Base-by-base conservation (phyloP, 2,113 vertebrate species). In the Sterna hirundo region DNA sequence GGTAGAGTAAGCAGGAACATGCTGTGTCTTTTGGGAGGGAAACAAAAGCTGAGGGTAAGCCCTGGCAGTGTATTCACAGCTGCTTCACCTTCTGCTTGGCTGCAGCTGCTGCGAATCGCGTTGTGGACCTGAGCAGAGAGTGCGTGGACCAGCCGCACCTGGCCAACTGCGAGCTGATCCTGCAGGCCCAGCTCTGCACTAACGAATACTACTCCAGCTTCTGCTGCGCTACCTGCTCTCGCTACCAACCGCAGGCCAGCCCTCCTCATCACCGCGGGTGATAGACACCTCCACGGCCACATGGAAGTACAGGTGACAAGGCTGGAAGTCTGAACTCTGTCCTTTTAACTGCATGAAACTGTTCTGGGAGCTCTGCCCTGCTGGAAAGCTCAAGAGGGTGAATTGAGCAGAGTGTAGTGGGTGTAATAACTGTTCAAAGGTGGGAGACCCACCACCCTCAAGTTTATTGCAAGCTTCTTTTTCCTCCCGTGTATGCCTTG, bases 151-250 rank as follows among this genome's bases (percentile, higher is more conserved):
- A 99, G 93, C 98, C 99, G 0, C 99, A 99, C 30, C 98, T 99
- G 2, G 99, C 99, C 94, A 99, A 99, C 97, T 99, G 99, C 57
- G 97, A 98, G 29, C 97, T 99, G 95, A 99, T 99, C 38, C 97
- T 99, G 58, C 98, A 98, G 92, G 99, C 99, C 77, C 99, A 98
- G 42, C 98, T 99, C 49, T 99, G 99, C 96, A 83, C 96, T 66
- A 99, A 99, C 9, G 97, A 98, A 5, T 99, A 99, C 90, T 99
- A 99, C 86, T 98, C 98, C 95, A 99, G 99, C 87, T 99, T 99
- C 98, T 99, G 99, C 98, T 99, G 99, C 0, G 98, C 99, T 86
- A 99, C 99, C 98, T 99, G 99, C 6, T 95, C 98, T 84, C 97
- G 95, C 23, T 94, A 98, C 27, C 96, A 51, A 11, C 82, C 86